Percentiles rank a stretch among this genome's conserved stretches.
These are phyloP conservation scores for Diprion similis DNA, from an alignment of 1,140 invertebrate genomes.

Conservation along the genomic window DNA sequence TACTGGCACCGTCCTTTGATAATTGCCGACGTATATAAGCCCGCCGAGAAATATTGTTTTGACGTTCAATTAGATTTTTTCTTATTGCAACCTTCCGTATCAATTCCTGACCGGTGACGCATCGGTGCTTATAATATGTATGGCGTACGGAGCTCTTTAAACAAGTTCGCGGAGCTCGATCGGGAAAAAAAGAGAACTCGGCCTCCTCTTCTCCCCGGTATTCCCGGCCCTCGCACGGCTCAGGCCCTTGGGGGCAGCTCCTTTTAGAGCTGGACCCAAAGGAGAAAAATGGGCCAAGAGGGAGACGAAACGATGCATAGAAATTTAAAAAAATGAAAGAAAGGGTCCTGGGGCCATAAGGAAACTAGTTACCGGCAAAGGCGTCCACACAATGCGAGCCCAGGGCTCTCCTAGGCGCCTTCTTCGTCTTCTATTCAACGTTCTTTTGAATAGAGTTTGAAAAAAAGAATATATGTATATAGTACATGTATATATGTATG, in stretches of 20 bases:
- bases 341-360: not conserved
- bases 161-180: not conserved
- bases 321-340: slow-evolving; percentile 3
- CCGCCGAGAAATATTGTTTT: slow-evolving; percentile 35
- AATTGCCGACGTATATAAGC: slow-evolving; percentile 42
- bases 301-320: slow-evolving; percentile 7
- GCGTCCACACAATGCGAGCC: slow-evolving; percentile 6
- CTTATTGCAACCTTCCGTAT: slow-evolving; percentile 4
- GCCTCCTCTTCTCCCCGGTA: not conserved
- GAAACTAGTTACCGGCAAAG: slow-evolving; percentile 3
- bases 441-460: slow-evolving; percentile 1
- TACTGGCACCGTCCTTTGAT: slow-evolving; percentile 41
- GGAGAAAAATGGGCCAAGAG: slow-evolving; percentile 2
- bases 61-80: slow-evolving; percentile 37
- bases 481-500: not conserved
- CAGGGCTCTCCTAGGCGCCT: not conserved
- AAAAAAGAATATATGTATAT: not conserved
- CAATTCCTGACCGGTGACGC: not conserved
- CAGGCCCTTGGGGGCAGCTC: slow-evolving; percentile 3
- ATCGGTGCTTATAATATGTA: not conserved
- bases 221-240: not conserved
- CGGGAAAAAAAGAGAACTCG: not conserved
- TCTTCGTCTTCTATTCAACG: slow-evolving; percentile 1
- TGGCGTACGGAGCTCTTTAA: not conserved
- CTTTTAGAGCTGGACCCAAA: not conserved